Conservation (phyloP, 2,797 vertebrate species). For the Lacerta bilineata region DNA sequence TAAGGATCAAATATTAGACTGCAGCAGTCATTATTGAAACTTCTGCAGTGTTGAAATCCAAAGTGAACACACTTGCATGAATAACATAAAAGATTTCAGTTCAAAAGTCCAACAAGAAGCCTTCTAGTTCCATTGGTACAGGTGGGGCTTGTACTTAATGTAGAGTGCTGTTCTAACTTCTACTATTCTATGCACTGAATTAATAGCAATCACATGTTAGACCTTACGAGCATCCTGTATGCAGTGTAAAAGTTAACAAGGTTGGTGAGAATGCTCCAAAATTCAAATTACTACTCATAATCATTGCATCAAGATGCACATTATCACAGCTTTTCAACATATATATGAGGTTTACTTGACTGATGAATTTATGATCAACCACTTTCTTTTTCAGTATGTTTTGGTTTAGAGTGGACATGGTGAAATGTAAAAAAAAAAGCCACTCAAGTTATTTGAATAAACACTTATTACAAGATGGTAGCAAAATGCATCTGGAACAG, state of each 20-base stretch:
- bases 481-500: slow-evolving; percentile 25
- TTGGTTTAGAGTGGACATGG: slow-evolving; percentile 26
- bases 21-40: slow-evolving; percentile 45
- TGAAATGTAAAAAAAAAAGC: slow-evolving; percentile 18
- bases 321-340: not conserved
- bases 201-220: not conserved
- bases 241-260: not conserved
- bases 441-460: slow-evolving; percentile 33
- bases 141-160: slow-evolving; percentile 34
- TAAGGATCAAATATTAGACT: slow-evolving; percentile 47
- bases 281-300: not conserved
- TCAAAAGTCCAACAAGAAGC: slow-evolving; percentile 22
- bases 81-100: slow-evolving; percentile 1
- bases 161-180: slow-evolving; percentile 15
- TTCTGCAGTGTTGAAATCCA: slow-evolving; percentile 27
- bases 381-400: slow-evolving; percentile 38
- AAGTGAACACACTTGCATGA: not conserved
- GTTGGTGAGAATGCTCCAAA: not conserved
- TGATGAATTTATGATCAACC: slow-evolving; percentile 46
- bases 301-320: not conserved
- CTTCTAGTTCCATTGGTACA: slow-evolving; percentile 43
- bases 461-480: not conserved
- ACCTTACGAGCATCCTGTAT: not conserved
- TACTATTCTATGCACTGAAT: not conserved
- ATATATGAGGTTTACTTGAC: slow-evolving; percentile 14